Base-by-base conservation (phyloP, 1,140 invertebrate genomes). In the Pseudobourletiella spinata region DNA sequence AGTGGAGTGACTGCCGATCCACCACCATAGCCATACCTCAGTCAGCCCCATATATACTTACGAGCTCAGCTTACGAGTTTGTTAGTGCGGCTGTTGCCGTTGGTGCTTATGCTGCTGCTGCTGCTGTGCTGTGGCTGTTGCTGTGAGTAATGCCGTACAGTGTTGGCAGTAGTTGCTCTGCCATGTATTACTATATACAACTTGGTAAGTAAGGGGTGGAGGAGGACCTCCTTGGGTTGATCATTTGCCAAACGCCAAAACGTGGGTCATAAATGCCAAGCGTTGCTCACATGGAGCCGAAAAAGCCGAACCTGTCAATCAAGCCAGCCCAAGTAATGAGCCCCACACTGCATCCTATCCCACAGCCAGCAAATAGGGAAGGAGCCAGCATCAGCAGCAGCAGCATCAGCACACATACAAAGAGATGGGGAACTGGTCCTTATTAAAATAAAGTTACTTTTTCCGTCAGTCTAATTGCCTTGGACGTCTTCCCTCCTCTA, bases 321-420 rank as follows among this genome's bases (percentile, higher is more conserved):
- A 64, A 59, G 56, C 62, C 56, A 46, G 48, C 57, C 55, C 62
- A 64, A 64, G 48, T 57, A 63, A 63, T 63, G 61, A 63, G 61
- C 61, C 55, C 39, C 52, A 50, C 54, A 8, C 22, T 8, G 18
- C 6, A 4, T 8, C 8, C 20, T 22, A 48, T n/a, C 44, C 20
- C 44, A 48, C 6, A 11, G 6, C 14, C 4, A 22, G 22, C 44
- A 14, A 48, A 22, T 15, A n/a, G 14, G 15, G 18, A 6, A 18
- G 24, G 26, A 25, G 22, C 14, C 14, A 52, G 29, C 18, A 4
- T 22, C 44, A 18, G 14, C 6, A 48, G 18, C 15, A n/a, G 8
- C 14, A 22, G 20, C 4, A 4, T 16, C 4, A n/a, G 22, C 20
- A 48, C 15, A 22, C 4, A 8, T 6, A 11, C 24, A 52, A 52